A percentile compares a stretch with the other conserved stretches of the same genome.
Evolutionary conservation across 2,888 invertebrate genomes (phyloP).

Genomic region (Galeopsomyia nigrocyanea): DNA sequence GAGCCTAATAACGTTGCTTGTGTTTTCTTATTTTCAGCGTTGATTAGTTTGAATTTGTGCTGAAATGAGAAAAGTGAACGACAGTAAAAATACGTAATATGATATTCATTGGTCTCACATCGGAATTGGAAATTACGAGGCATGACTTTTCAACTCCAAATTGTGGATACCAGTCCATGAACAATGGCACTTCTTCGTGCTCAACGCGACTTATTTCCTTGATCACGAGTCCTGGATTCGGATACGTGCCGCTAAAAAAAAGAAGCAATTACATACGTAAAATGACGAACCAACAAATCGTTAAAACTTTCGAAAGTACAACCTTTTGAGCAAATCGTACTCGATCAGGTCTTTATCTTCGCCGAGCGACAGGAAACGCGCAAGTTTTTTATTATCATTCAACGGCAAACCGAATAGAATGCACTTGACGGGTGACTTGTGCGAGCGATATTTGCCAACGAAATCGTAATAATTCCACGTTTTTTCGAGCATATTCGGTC

Average conservation of each 20-base stretch:
- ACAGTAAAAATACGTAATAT: no score
- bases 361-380: slow-evolving; percentile 74
- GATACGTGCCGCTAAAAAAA: slow-evolving; percentile 56
- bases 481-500: slow-evolving; percentile 52
- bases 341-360: slow-evolving; percentile 74
- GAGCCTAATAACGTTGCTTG: slow-evolving; percentile 78
- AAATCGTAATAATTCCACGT: slow-evolving; percentile 71
- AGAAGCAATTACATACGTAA: slow-evolving; percentile 8
- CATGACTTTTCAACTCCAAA: slow-evolving; percentile 67
- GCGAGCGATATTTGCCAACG: slow-evolving; percentile 75
- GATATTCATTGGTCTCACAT: slow-evolving; percentile 67
- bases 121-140: slow-evolving; percentile 75
- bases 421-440: slow-evolving; percentile 73
- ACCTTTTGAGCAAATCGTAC: slow-evolving; percentile 72
- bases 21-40: slow-evolving; percentile 76
- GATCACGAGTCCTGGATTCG: slow-evolving; percentile 58
- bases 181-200: slow-evolving; percentile 74
- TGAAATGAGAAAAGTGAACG: slow-evolving; percentile 27
- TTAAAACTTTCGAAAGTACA: background rate
- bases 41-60: slow-evolving; percentile 79
- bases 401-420: slow-evolving; percentile 71
- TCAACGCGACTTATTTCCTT: slow-evolving; percentile 73
- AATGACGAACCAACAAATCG: slow-evolving; percentile 7
- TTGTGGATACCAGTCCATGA: slow-evolving; percentile 70
- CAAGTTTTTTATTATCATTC: slow-evolving; percentile 63